Conservation (phyloP, 2,888 invertebrate species). For the Polyploca ridens region DNA sequence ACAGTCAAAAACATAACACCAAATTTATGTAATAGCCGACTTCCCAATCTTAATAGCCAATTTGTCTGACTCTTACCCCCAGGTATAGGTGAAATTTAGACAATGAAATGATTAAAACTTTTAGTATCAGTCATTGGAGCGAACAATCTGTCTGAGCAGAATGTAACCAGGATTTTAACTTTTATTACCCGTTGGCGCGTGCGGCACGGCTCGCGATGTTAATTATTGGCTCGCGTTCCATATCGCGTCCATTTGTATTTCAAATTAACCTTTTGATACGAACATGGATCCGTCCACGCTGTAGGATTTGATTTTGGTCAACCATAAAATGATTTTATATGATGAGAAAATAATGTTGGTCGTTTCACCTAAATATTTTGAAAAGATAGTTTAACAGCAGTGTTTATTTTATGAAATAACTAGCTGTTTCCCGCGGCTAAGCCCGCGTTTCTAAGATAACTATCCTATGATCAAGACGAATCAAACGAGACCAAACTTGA, state of each 20-base stretch:
- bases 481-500: no score
- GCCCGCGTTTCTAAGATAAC: no score
- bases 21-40: neutral
- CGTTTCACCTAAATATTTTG: no score
- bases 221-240: neutral
- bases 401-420: no score
- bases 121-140: neutral
- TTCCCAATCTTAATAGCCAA: neutral
- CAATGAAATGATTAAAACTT: neutral
- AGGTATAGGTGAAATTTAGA: slow-evolving; percentile 3
- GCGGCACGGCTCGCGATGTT: neutral
- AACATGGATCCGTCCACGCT: neutral
- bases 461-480: no score
- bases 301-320: neutral
- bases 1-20: neutral
- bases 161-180: neutral
- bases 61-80: neutral
- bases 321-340: no score
- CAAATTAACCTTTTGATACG: slow-evolving; percentile 4
- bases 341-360: no score
- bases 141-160: neutral
- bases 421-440: no score
- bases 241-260: neutral
- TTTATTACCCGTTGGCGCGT: neutral
- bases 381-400: no score